Percentiles rank a stretch among this genome's conserved stretches.
Conservation (phyloP, 23 tunicate genomes). For the Ascidia mentula region DNA sequence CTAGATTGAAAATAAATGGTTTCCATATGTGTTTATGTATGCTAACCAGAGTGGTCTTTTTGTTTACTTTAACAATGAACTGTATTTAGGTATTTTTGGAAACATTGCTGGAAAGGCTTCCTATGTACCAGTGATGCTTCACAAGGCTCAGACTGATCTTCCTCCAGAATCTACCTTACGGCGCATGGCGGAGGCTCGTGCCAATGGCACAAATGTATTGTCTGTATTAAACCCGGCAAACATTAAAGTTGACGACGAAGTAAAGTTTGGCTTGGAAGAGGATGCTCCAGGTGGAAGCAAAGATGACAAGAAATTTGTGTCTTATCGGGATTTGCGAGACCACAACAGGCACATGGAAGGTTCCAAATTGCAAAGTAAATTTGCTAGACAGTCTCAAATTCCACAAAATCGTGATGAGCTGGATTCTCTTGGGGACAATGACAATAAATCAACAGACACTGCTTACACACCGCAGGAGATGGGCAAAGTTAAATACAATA, state of each 20-base stretch:
- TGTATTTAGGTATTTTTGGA: neutral
- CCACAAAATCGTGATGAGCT: neutral
- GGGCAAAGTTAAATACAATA: neutral
- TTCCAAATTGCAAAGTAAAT: neutral
- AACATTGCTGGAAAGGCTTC: conserved; percentile 1
- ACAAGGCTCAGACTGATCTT: neutral
- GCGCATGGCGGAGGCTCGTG: neutral
- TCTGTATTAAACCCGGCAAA: neutral
- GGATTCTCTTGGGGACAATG: neutral
- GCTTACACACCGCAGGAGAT: neutral
- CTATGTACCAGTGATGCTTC: neutral
- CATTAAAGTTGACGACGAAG: neutral
- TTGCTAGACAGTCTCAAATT: neutral
- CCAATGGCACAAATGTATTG: neutral
- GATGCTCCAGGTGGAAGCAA: too few relatives aligned
- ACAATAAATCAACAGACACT: neutral
- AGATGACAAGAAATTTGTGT: neutral
- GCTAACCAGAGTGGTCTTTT: neutral
- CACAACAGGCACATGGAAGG: neutral
- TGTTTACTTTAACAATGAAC: neutral
- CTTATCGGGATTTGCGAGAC: neutral
- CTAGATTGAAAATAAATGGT: neutral
- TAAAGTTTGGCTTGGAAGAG: neutral
- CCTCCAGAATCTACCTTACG: neutral
- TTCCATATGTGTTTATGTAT: neutral